Conservation (phyloP, 2,797 vertebrate genomes). For the Mus spretus region DNA sequence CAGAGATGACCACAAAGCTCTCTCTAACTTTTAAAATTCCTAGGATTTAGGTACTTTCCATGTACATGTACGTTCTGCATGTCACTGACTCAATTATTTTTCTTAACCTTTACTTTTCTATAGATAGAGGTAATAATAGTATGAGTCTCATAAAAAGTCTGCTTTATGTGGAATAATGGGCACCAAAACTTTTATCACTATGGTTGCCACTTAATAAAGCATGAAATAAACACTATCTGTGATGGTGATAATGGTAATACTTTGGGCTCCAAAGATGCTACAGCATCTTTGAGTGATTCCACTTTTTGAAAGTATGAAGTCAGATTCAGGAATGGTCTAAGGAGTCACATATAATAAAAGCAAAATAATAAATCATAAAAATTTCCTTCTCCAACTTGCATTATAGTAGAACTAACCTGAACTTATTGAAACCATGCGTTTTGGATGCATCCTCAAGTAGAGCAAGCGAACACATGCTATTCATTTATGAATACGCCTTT, state of each 20-base stretch:
- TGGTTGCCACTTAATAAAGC: background rate
- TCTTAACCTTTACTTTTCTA: constrained; percentile 4
- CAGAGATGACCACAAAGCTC: background rate
- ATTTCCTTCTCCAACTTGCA: background rate
- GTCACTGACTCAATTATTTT: background rate
- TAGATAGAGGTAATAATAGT: background rate
- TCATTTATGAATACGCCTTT: constrained; percentile 26
- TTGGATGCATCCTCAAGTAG: background rate
- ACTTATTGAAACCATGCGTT: background rate
- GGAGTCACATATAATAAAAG: background rate
- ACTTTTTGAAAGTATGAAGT: background rate
- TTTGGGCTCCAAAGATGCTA: background rate
- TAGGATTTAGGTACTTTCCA: background rate
- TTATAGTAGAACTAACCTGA: background rate
- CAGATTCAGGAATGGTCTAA: background rate
- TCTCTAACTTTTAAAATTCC: background rate
- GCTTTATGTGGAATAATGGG: background rate
- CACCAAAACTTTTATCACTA: background rate
- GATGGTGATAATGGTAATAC: background rate
- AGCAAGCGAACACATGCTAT: background rate
- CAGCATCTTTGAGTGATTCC: background rate
- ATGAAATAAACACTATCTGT: background rate
- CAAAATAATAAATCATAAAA: background rate
- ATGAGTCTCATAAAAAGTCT: background rate
- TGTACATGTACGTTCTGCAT: background rate